A percentile compares a stretch with the other conserved stretches of the same genome.
These are phyloP conservation scores for Copidosoma aretas DNA, from an alignment of 2,888 invertebrate genomes.

Conservation along the genomic window DNA sequence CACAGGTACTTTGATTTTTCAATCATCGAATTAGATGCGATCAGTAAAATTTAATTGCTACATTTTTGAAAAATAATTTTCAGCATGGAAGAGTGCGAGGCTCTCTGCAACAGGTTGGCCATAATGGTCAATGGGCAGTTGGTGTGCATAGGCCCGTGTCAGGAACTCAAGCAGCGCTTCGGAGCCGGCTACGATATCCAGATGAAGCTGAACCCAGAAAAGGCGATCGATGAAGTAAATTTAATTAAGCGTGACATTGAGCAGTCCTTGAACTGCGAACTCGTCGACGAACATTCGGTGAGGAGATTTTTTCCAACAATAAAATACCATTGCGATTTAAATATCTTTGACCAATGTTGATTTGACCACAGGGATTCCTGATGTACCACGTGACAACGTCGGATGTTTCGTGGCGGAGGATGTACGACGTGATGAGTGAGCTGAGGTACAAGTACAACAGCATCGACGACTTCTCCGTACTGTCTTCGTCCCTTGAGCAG, in stretches of 20 bases:
- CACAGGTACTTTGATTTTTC: conserved; percentile 65
- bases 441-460: conserved; percentile 52
- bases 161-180: conserved; percentile 75
- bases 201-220: conserved; percentile 61
- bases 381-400: conserved; percentile 55
- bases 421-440: conserved; percentile 56
- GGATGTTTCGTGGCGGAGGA: conserved; percentile 55
- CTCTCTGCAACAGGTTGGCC: conserved; percentile 77
- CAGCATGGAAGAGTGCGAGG: conserved; percentile 90
- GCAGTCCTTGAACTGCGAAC: conserved; percentile 66
- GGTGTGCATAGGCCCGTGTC: conserved; percentile 76
- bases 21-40: no score
- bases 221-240: conserved; percentile 52
- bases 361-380: conserved; percentile 51
- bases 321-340: no score
- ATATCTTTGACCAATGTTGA: not conserved
- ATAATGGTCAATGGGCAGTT: conserved; percentile 79
- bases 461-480: conserved; percentile 58
- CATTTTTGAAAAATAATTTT: conserved; percentile 3
- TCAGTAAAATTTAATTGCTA: not conserved
- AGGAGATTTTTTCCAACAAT: conserved; percentile 33
- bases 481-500: conserved; percentile 59
- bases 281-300: conserved; percentile 77
- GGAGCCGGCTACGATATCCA: conserved; percentile 74
- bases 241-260: conserved; percentile 65